A percentile compares a stretch with the other conserved stretches of the same genome.
Conservation (phyloP, 2,888 invertebrate genomes). For the Onthophagus sagittarius region DNA sequence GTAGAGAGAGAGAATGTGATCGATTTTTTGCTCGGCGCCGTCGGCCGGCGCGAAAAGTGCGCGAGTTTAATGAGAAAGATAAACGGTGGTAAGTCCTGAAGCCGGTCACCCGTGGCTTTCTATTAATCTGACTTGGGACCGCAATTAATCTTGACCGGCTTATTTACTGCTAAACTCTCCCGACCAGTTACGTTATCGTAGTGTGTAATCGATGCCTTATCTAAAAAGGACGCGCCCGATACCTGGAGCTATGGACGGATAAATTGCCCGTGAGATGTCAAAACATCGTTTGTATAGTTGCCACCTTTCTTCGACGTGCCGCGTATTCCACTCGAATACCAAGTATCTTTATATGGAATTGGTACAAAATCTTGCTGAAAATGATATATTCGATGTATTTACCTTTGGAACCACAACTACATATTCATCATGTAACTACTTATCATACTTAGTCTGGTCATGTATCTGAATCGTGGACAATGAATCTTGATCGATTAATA, state of each 20-base stretch:
- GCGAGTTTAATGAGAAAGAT: conserved; percentile 5
- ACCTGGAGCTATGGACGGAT: neutral
- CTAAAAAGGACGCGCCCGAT: neutral
- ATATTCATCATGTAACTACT: neutral
- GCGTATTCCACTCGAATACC: neutral
- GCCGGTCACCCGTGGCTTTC: conserved; percentile 4
- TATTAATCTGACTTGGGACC: neutral
- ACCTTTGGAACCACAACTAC: neutral
- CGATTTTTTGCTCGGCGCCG: neutral
- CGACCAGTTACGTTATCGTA: neutral
- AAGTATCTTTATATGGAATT: neutral
- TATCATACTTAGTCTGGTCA: neutral
- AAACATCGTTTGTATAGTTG: neutral
- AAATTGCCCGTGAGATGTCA: neutral
- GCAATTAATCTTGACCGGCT: neutral
- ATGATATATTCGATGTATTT: neutral
- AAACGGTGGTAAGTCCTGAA: neutral
- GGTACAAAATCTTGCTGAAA: neutral
- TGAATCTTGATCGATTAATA: neutral
- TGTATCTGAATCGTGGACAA: neutral
- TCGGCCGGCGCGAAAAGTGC: neutral
- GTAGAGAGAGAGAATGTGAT: neutral
- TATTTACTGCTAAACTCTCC: neutral
- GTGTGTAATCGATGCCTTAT: neutral
- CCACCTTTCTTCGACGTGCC: neutral